Evolutionary conservation across 2,113 vertebrate genomes (phyloP).

Genomic region (Gallinago paraguaiae): DNA sequence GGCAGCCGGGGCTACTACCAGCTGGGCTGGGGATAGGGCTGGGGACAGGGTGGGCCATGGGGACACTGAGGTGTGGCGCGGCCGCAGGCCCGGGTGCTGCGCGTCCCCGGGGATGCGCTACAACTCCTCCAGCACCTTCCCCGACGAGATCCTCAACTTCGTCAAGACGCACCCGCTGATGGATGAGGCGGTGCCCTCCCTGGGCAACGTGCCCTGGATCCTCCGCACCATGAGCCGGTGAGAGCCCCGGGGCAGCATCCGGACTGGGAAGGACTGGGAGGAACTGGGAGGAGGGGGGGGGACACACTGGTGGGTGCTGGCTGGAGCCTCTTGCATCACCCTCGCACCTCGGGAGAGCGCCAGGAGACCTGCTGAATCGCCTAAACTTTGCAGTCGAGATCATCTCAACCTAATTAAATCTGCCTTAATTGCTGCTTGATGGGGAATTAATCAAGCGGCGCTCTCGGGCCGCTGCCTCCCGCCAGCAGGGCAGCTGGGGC

Average conservation of each 20-base stretch:
- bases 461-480: background rate
- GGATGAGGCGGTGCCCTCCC: slow-evolving; percentile 90
- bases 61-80: accelerated
- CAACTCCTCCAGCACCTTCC: slow-evolving; percentile 91
- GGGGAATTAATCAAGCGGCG: slow-evolving; percentile 60
- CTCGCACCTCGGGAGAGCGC: background rate
- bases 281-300: no score
- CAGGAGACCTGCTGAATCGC: slow-evolving; percentile 19
- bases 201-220: slow-evolving; percentile 92
- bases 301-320: background rate
- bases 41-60: background rate
- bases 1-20: background rate
- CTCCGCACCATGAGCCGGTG: slow-evolving; percentile 91
- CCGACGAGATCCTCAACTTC: slow-evolving; percentile 95
- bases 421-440: slow-evolving; percentile 69
- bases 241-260: background rate
- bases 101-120: slow-evolving; percentile 86
- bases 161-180: slow-evolving; percentile 95
- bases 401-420: slow-evolving; percentile 65
- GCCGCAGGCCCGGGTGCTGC: slow-evolving; percentile 88
- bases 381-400: slow-evolving; percentile 10
- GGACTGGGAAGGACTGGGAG: accelerated
- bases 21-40: background rate
- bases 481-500: background rate
- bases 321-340: accelerated